phyloP scores from a whole-genome alignment of 2,888 invertebrate species.

The Hymenopus coronatus region DNA sequence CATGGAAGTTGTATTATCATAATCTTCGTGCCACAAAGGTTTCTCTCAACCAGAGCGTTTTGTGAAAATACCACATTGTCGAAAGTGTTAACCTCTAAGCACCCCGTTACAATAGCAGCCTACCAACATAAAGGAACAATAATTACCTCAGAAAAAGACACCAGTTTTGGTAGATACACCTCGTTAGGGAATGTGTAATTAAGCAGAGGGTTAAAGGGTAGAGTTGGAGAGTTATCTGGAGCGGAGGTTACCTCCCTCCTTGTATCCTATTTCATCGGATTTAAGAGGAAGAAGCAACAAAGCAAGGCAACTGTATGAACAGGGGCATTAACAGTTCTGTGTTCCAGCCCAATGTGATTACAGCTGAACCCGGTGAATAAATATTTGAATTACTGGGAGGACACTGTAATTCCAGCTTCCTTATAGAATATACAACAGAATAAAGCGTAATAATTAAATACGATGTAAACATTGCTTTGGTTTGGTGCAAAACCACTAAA shows the following conservation, averaged over 20 bases:
- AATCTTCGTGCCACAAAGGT: not conserved
- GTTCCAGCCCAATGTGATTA: not conserved
- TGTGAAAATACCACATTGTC: not conserved
- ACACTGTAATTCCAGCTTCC: not conserved
- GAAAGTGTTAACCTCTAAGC: not conserved
- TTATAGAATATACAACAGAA: not conserved
- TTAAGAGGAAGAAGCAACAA: not conserved
- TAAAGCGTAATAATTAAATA: no score
- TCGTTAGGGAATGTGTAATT: not conserved
- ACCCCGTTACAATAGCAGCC: not conserved
- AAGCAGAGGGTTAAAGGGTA: not conserved
- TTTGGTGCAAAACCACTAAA: no score
- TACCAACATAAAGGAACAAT: not conserved
- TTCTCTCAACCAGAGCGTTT: not conserved
- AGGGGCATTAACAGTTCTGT: not conserved
- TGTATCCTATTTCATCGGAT: not conserved
- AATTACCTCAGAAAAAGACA: not conserved
- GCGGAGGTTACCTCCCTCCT: not conserved
- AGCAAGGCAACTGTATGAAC: not conserved
- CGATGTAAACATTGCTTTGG: no score
- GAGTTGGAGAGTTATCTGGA: not conserved
- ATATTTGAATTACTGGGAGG: not conserved
- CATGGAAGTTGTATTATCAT: not conserved
- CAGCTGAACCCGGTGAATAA: not conserved
- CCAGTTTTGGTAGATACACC: not conserved